Base-by-base conservation (phyloP, 2,797 vertebrate species). In the Urosaurus nigricauda region DNA sequence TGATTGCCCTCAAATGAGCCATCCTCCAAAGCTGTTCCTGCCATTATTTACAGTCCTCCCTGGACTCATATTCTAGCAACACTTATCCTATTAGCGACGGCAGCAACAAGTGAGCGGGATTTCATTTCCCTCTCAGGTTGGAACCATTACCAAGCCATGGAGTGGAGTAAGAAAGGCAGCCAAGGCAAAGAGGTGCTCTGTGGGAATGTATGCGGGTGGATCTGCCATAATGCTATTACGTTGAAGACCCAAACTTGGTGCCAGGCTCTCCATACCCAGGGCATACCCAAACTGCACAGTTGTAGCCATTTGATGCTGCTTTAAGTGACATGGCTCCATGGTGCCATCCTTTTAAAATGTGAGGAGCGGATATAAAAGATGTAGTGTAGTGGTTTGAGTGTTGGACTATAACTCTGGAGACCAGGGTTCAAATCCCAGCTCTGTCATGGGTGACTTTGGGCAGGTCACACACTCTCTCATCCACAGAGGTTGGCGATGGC, bases 1-100 rank as follows among this genome's bases (percentile, higher is more conserved):
- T 51, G 32, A 74, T 14, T 35, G 68, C 53, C 40, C 86, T 60
- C 68, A 40, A 60, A 81, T 60, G 79, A 73, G 86, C 79, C 79
- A 60, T 74, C 79, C 51, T 82, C 35, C 79, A 47, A 73, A 82
- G 86, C 68, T 12, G 24, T 70, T 58, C 47, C 65, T 35, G 51
- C 37, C 9, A 1, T 35, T 43, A 79, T 73, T 89, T 73, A 85
- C 32, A 16, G 70, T 40, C 43, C 86, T 73, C 79, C 0, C 79
- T n/a, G 19, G 80, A 32, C 70, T 88, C 79, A 35, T 58, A 84
- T 43, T 71, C 53, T 43, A 43, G 29, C 70, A 84, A 56, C 29
- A 16, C 81, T 68, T 77, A 79, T 71, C 51, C 74, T 40, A 80
- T 51, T 85, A 73, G 83, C 13, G 37, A 7, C 14, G 21, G 74